Evolutionary conservation across 1,140 invertebrate genomes (phyloP).

Genomic region (Eurytemora carolleeae): DNA sequence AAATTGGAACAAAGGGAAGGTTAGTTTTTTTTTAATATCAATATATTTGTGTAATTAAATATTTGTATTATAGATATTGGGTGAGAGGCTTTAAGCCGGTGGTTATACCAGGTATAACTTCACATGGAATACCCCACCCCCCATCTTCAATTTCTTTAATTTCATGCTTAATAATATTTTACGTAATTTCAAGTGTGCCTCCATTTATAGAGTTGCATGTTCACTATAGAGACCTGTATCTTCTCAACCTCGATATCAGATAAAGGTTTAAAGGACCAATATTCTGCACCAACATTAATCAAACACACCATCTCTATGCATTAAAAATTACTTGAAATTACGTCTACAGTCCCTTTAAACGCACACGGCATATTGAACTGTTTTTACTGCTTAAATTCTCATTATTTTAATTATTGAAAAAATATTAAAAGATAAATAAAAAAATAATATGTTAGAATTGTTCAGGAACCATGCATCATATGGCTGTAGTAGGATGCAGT

Average conservation of each 20-base stretch:
- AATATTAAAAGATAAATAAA: not conserved
- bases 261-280: too few relatives aligned
- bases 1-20: not conserved
- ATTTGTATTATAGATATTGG: not conserved
- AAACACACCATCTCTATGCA: not conserved
- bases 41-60: not conserved
- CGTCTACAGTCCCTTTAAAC: not conserved
- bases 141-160: not conserved
- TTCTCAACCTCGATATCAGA: too few relatives aligned
- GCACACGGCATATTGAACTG: not conserved
- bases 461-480: not conserved
- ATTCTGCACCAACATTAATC: not conserved
- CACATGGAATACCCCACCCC: too few relatives aligned
- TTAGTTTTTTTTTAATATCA: not conserved
- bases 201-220: too few relatives aligned
- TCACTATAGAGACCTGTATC: too few relatives aligned
- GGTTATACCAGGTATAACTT: not conserved
- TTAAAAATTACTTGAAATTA: not conserved
- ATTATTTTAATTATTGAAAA: not conserved
- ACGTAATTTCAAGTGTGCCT: not conserved
- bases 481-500: not conserved
- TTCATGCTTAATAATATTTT: not conserved
- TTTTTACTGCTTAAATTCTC: not conserved
- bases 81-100: not conserved
- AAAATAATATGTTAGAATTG: too few relatives aligned